Evolutionary conservation across 2,888 invertebrate genomes (phyloP), one percentile per base, ranked within the genome.

Genomic region (Leptura quadrifasciata): DNA sequence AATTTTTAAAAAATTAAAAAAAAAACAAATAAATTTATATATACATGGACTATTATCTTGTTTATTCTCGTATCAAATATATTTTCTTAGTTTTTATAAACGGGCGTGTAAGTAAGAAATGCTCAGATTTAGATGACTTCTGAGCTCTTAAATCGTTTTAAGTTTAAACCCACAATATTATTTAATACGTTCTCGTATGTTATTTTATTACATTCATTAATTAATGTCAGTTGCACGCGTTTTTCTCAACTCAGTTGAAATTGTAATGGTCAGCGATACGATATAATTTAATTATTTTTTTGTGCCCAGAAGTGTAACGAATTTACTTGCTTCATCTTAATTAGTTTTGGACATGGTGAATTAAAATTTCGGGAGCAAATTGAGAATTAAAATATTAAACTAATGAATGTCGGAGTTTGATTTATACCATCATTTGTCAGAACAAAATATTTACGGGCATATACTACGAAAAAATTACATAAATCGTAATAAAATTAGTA

Each of bases 351-450:
- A 79, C 77, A 83, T 76, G 82, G 80, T 76, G 80, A 75, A 84
- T 84, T 84, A 83, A 83, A 83, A 84, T 83, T 83, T 84, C 82
- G 81, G 83, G 80, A 81, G 84, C 82, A 80, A 80, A 82, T 80
- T 80, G 80, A 80, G 61, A 61, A 81, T 79, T 78, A 80, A 80
- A 82, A 79, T 78, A 79, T 81, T 82, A 83, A 83, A 82, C 81
- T 84, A 84, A 84, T 84, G 84, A 84, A 81, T 76, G 81, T 82
- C 81, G 76, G 82, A 75, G 77, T 47, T 58, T 69, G 69, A 69
- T 69, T 69, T 71, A 71, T 71, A 71, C 24, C 52, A 24, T 35
- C 61, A 71, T 71, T 71, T 61, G 71, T 61, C 61, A 24, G 61
- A 61, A 61, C 71, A 24, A 61, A 61, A 39, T 61, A 71, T 61